Percentiles rank a stretch among this genome's conserved stretches.
phyloP scores from a whole-genome alignment of 1,140 invertebrate genomes.

The Scaptomyza graminum region DNA sequence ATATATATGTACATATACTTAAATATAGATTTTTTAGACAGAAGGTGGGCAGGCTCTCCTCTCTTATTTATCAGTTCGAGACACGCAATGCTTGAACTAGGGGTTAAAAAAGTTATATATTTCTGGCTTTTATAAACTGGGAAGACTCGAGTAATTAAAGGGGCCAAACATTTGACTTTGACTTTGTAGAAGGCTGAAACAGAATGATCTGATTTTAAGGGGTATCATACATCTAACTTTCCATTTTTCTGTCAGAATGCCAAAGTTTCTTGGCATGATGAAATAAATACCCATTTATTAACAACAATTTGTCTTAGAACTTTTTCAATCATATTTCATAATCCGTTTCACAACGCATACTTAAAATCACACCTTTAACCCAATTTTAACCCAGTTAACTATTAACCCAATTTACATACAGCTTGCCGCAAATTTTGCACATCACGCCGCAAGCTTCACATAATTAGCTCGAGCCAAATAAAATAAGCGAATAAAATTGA shows the following conservation, averaged over 20 bases:
- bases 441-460: slow-evolving; percentile 58
- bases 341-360: slow-evolving; percentile 3
- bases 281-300: too few relatives aligned
- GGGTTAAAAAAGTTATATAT: slow-evolving; percentile 56
- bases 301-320: too few relatives aligned
- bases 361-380: not conserved
- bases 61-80: slow-evolving; percentile 38
- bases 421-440: slow-evolving; percentile 52
- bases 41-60: slow-evolving; percentile 55
- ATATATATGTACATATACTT: slow-evolving; percentile 6
- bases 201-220: too few relatives aligned
- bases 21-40: slow-evolving; percentile 2
- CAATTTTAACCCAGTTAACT: slow-evolving; percentile 66
- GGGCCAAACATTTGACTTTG: slow-evolving; percentile 12
- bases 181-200: not conserved
- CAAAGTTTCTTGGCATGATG: too few relatives aligned
- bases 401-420: slow-evolving; percentile 72
- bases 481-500: not conserved
- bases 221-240: too few relatives aligned
- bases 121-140: slow-evolving; percentile 45
- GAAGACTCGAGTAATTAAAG: slow-evolving; percentile 54
- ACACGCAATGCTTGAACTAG: slow-evolving; percentile 62
- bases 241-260: too few relatives aligned
- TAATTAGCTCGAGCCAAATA: slow-evolving; percentile 60
- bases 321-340: not conserved